phyloP scores from a whole-genome alignment of 2,888 invertebrate genomes.

The Pseudanteris insignis region DNA sequence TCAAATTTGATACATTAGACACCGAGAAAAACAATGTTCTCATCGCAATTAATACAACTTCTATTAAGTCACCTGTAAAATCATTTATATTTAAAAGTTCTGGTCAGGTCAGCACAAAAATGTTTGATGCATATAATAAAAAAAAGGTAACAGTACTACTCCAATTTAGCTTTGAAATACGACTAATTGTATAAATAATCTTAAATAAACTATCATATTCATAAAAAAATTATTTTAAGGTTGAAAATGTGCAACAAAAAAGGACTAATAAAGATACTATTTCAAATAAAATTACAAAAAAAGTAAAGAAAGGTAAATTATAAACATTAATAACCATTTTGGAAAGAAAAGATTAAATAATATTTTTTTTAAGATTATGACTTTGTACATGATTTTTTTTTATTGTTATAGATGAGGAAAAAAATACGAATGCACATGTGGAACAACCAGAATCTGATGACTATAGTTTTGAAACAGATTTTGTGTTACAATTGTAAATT shows the following conservation, averaged over 20 bases:
- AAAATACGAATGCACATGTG: too few species aligned
- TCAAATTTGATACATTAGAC: constrained; percentile 77
- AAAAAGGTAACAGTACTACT: constrained; percentile 1
- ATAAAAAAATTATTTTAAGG: too few species aligned
- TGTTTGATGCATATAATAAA: neutral
- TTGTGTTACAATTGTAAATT: neutral
- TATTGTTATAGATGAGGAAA: too few species aligned
- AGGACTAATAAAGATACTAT: neutral
- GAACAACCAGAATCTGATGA: constrained; percentile 11
- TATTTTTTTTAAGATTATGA: too few species aligned
- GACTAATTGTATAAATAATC: too few species aligned
- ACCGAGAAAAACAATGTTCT: constrained; percentile 75
- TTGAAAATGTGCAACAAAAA: neutral
- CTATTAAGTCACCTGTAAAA: neutral
- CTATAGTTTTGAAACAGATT: constrained; percentile 17
- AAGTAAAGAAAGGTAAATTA: neutral
- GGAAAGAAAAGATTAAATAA: too few species aligned
- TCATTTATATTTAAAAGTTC: constrained; percentile 3
- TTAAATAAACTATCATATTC: too few species aligned
- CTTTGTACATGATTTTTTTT: too few species aligned
- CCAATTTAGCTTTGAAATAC: too few species aligned
- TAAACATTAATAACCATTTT: too few species aligned
- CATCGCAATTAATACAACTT: constrained; percentile 44
- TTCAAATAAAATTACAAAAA: neutral
- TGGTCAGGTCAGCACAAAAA: constrained; percentile 1